phyloP scores from a whole-genome alignment of 2,113 vertebrate species.

The Bujurquina vittata region DNA sequence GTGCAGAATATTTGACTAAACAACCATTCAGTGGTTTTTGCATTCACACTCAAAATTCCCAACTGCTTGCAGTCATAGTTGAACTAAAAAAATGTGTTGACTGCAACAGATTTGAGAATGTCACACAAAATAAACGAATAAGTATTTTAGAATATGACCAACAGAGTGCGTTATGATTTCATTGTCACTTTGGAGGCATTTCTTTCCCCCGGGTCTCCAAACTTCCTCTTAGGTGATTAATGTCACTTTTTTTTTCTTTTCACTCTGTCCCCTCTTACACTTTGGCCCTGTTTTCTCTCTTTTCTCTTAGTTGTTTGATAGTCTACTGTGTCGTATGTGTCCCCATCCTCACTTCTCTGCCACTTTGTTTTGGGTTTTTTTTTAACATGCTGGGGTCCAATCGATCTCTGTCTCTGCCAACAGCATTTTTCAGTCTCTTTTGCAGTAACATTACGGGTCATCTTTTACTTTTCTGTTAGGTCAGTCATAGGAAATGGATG shows the following conservation, averaged over 20 bases:
- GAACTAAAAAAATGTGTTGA: background rate
- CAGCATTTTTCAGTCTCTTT: conserved; percentile 3
- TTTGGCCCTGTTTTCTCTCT: conserved; percentile 9
- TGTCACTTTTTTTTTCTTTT: background rate
- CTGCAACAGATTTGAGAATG: background rate
- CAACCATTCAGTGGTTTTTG: background rate
- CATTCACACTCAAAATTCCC: background rate
- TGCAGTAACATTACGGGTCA: conserved; percentile 49
- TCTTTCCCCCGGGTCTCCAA: background rate
- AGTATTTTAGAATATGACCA: background rate
- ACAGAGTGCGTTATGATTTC: background rate
- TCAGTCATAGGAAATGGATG: conserved; percentile 35
- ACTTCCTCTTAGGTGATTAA: background rate
- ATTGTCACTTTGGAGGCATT: background rate
- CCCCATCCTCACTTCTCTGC: conserved; percentile 12
- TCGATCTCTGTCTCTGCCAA: conserved; percentile 54
- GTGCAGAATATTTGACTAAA: background rate
- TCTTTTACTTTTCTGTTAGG: conserved; percentile 49
- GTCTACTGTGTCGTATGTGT: background rate
- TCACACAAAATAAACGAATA: background rate
- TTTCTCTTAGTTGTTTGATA: background rate
- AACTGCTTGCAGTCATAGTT: background rate
- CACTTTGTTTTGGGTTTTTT: conserved; percentile 12
- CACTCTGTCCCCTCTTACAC: background rate
- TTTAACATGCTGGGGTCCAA: conserved; percentile 37